phyloP scores from a whole-genome alignment of 1,140 invertebrate genomes.

The Drosophila miranda region DNA sequence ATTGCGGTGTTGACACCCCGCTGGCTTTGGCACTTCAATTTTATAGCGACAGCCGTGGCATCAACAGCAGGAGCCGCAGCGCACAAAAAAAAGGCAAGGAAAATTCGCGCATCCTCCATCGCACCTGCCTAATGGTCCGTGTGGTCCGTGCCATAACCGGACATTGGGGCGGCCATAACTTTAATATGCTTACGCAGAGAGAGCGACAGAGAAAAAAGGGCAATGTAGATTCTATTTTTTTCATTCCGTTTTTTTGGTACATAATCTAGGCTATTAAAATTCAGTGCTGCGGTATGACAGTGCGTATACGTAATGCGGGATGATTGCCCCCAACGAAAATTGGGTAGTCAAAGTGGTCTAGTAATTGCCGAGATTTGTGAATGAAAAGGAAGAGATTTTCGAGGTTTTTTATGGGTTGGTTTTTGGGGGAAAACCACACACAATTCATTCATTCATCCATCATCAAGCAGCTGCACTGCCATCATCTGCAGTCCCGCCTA shows the following conservation, averaged over 20 bases:
- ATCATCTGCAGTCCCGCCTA: slow-evolving; percentile 14
- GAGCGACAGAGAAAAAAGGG: neutral
- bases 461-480: slow-evolving; percentile 34
- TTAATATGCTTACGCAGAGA: slow-evolving; percentile 27
- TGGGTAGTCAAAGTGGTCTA: slow-evolving; percentile 27
- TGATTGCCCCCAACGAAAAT: slow-evolving; percentile 35
- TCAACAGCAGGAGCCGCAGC: slow-evolving; percentile 5
- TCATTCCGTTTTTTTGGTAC: slow-evolving; percentile 32
- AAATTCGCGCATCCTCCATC: slow-evolving; percentile 31
- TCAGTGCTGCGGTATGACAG: slow-evolving; percentile 40
- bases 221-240: slow-evolving; percentile 10
- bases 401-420: slow-evolving; percentile 16
- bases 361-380: slow-evolving; percentile 27
- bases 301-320: slow-evolving; percentile 61
- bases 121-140: slow-evolving; percentile 72
- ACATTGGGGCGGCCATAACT: slow-evolving; percentile 42
- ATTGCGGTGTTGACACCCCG: slow-evolving; percentile 65
- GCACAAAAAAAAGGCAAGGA: neutral
- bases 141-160: slow-evolving; percentile 41
- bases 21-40: slow-evolving; percentile 77
- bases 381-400: slow-evolving; percentile 6
- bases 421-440: slow-evolving; percentile 9
- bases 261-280: slow-evolving; percentile 65
- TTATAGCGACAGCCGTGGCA: slow-evolving; percentile 55
- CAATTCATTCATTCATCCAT: slow-evolving; percentile 34